These are phyloP conservation scores for Rhea americana DNA, from an alignment of 2,113 vertebrate genomes.

Conservation along the genomic window DNA sequence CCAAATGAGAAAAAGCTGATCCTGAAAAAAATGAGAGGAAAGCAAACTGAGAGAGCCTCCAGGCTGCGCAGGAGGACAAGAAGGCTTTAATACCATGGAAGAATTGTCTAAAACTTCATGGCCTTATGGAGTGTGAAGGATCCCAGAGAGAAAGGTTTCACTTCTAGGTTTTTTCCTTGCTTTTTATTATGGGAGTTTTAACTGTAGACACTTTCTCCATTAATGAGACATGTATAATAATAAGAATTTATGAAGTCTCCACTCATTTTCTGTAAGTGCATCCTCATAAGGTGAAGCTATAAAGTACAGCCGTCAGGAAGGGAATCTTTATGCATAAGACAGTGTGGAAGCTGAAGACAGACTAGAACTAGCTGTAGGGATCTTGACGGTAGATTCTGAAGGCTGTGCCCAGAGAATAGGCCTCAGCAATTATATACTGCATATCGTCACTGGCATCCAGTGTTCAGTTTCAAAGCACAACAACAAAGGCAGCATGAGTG, in stretches of 20 bases:
- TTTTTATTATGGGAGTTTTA: neutral
- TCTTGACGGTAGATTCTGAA: neutral
- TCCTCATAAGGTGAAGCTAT: neutral
- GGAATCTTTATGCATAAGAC: neutral
- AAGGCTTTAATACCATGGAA: neutral
- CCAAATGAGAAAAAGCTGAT: neutral
- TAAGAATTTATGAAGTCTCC: neutral
- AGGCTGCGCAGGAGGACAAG: neutral
- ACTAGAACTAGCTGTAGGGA: neutral
- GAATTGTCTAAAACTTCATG: neutral
- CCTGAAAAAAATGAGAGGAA: neutral
- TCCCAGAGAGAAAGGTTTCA: neutral
- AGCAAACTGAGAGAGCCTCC: neutral
- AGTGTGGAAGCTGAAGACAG: neutral
- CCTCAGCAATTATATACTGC: neutral
- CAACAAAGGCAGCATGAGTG: neutral
- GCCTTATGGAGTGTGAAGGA: fast-evolving
- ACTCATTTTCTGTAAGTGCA: neutral
- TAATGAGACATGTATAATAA: neutral
- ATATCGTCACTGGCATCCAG: neutral
- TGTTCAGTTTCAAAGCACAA: neutral
- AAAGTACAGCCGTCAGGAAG: neutral
- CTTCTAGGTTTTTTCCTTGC: neutral
- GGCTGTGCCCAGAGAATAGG: neutral
- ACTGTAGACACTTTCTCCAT: neutral